phyloP scores from a whole-genome alignment of 2,113 vertebrate species.

The Periophthalmus modestus region DNA sequence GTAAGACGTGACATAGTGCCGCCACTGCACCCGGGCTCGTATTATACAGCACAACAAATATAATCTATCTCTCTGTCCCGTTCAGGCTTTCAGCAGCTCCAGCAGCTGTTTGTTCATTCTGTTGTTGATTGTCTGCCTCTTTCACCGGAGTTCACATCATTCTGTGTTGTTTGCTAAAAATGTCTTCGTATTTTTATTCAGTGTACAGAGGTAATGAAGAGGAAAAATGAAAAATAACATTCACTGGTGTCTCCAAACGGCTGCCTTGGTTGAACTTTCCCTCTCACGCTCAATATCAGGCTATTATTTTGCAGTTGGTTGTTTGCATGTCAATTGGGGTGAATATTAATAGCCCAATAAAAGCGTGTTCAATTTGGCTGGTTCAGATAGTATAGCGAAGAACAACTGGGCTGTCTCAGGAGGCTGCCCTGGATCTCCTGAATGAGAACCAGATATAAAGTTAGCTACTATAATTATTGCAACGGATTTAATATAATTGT shows the following conservation, averaged over 20 bases:
- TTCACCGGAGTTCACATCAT: constrained; percentile 20
- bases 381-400: too few species aligned
- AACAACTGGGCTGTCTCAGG: too few species aligned
- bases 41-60: constrained; percentile 48
- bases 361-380: too few species aligned
- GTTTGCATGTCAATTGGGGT: background rate
- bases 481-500: too few species aligned
- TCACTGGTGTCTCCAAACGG: background rate
- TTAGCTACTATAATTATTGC: too few species aligned
- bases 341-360: background rate
- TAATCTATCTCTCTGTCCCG: constrained; percentile 40
- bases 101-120: constrained; percentile 8
- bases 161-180: constrained; percentile 17
- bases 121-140: constrained; percentile 26
- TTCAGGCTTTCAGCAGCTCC: background rate
- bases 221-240: constrained; percentile 8
- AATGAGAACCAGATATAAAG: too few species aligned
- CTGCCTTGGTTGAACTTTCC: background rate
- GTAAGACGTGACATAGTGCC: constrained; percentile 61
- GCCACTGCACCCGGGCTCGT: constrained; percentile 47
- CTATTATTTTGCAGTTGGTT: background rate
- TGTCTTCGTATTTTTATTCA: constrained; percentile 5
- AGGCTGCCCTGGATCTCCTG: too few species aligned
- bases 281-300: background rate
- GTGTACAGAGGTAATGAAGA: constrained; percentile 9